Evolutionary conservation across 2,113 vertebrate genomes (phyloP).

Genomic region (Potamarius usumacintae): DNA sequence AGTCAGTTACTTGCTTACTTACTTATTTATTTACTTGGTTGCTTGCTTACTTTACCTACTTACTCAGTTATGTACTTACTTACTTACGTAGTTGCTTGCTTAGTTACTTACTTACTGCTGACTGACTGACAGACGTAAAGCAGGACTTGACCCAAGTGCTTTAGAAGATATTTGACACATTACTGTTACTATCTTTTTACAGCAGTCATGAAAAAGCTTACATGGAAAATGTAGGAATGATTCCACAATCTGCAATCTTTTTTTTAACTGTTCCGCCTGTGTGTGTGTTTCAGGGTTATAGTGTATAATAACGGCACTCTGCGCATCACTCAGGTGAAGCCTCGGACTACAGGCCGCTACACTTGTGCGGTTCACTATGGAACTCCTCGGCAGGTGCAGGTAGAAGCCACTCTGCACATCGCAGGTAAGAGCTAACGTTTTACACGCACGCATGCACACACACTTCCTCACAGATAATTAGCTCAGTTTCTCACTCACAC

Average conservation of each 20-base stretch:
- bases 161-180: not conserved
- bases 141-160: not conserved
- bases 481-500: not conserved
- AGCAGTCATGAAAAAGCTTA: not conserved
- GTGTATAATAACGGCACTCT: constrained; percentile 88
- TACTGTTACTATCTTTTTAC: not conserved
- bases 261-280: not conserved
- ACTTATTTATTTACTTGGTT: not conserved
- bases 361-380: constrained; percentile 82
- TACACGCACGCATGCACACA: not conserved
- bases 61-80: not conserved
- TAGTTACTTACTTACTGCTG: not conserved
- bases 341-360: constrained; percentile 82
- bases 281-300: constrained; percentile 67
- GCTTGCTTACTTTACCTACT: not conserved
- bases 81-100: not conserved
- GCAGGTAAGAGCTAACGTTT: constrained; percentile 75
- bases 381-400: constrained; percentile 24
- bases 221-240: not conserved
- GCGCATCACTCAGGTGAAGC: constrained; percentile 86
- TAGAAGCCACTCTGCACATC: constrained; percentile 82
- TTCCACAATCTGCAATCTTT: not conserved
- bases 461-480: not conserved
- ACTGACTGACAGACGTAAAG: not conserved
- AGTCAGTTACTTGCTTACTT: not conserved